phyloP scores from a whole-genome alignment of 35 echinoderm and acorn worm species.

The Ophioderma brevispina region DNA sequence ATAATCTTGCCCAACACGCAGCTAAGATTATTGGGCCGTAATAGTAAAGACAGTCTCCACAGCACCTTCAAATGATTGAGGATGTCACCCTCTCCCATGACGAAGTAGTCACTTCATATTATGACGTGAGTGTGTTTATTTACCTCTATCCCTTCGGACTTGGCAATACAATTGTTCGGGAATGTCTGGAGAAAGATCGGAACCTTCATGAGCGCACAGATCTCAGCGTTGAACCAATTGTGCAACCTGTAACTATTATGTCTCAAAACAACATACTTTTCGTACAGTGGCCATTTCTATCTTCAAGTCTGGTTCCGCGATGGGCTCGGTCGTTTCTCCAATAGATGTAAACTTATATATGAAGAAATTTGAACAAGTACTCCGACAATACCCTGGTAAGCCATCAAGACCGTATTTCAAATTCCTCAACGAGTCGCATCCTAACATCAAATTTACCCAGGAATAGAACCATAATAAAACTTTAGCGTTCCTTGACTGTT shows the following conservation, averaged over 20 bases:
- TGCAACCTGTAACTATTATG: not conserved
- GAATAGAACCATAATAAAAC: not conserved
- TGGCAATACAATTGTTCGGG: not conserved
- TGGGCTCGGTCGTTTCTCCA: not conserved
- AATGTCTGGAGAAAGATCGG: not conserved
- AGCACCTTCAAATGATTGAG: not conserved
- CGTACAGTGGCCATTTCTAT: no score
- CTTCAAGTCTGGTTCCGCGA: not conserved
- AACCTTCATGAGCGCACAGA: not conserved
- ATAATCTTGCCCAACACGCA: not conserved
- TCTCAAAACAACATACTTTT: not conserved
- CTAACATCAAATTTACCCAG: conserved; percentile 7
- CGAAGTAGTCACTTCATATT: not conserved
- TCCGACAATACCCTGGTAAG: not conserved
- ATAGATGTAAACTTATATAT: not conserved
- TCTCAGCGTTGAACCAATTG: not conserved
- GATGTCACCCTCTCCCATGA: not conserved
- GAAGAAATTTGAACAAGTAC: not conserved
- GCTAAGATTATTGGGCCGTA: not conserved
- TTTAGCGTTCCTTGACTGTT: not conserved
- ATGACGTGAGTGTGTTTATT: not conserved
- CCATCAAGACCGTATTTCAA: not conserved
- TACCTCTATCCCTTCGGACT: not conserved
- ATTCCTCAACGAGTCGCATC: not conserved
- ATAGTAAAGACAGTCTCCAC: not conserved